Evolutionary conservation across 2,888 invertebrate genomes (phyloP).

Genomic region (Andrena marginata): DNA sequence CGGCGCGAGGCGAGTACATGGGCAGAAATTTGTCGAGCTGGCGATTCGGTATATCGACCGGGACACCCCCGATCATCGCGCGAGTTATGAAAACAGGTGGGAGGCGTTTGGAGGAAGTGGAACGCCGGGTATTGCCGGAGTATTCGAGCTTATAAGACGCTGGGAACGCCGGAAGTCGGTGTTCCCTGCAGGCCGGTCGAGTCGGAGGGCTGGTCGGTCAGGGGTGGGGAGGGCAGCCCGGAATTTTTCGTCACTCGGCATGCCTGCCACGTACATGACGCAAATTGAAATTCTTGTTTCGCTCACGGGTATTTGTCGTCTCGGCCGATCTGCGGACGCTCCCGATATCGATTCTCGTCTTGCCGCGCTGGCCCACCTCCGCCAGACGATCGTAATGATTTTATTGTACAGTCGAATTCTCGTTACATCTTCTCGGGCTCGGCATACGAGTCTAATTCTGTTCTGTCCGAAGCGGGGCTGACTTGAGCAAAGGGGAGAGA

Average conservation of each 20-base stretch:
- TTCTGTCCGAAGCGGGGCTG: neutral
- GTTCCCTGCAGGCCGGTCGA: slow-evolving; percentile 35
- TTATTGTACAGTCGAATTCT: slow-evolving; percentile 19
- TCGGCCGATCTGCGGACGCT: slow-evolving; percentile 57
- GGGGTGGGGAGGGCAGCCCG: slow-evolving; percentile 34
- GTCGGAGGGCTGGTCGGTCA: slow-evolving; percentile 38
- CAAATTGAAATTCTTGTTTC: slow-evolving; percentile 83
- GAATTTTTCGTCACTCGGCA: slow-evolving; percentile 65
- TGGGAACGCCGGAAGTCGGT: slow-evolving; percentile 52
- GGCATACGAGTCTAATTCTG: neutral
- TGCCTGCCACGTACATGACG: slow-evolving; percentile 73
- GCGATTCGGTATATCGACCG: slow-evolving; percentile 9
- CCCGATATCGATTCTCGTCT: slow-evolving; percentile 45
- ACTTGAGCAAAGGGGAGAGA: neutral
- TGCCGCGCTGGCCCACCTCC: slow-evolving; percentile 15
- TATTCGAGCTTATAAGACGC: slow-evolving; percentile 24
- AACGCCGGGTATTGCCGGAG: slow-evolving; percentile 24
- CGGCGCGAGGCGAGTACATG: neutral
- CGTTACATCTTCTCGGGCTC: slow-evolving; percentile 6
- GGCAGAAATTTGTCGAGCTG: slow-evolving; percentile 24
- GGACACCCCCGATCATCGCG: slow-evolving; percentile 28
- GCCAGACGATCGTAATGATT: neutral
- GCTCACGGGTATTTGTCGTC: slow-evolving; percentile 74
- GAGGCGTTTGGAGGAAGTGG: slow-evolving; percentile 16
- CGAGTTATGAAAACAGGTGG: slow-evolving; percentile 32